Evolutionary conservation across 2,888 invertebrate genomes (phyloP), one percentile per base, ranked within the genome.

Genomic region (Pandemis heparana): DNA sequence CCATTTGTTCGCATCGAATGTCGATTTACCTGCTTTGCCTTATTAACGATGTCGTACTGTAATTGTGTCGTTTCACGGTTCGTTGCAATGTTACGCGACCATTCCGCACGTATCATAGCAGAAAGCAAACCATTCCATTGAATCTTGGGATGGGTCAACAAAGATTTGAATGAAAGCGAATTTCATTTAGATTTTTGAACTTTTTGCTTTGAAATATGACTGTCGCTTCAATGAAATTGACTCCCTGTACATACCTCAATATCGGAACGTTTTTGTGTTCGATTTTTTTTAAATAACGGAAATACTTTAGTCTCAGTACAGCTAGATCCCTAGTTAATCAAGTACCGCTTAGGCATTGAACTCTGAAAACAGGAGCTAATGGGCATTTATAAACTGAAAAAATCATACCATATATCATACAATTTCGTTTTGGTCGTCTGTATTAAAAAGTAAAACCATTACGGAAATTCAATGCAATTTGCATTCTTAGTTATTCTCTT

Each of bases 201-300:
- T 23, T 56, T 56, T 56, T 56, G 56, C 56, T 56, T 56, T 56
- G 23, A 18, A 56, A 8, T 18, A 18, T 56, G 56, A 23, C 18
- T 61, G 41, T 41, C 61, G 41, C 18, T 59, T 65, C 18, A 6
- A 64, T 56, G 23, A 43, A 61, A 46, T 62, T 43, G 62, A 68
- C 32, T 7, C 39, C 43, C 43, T 62, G 41, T 74, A 71, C 39
- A 67, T 71, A 71, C 56, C 66, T 62, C 46, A 56, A 32, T 16
- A 48, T 66, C 62, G 60, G 51, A 69, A 69, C 73, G 61, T 70
- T 74, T 70, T 74, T 51, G 65, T 46, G 64, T 74, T 74, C 65
- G 51, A 70, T 64, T 65, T 41, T 10, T n/a, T 51, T 46, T n/a
- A 4, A n/a, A 16, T 16, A 59, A 41, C 6, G n/a, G 64, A 9